Conservation (phyloP, 2,113 vertebrate species). For the Anolis carolinensis region DNA sequence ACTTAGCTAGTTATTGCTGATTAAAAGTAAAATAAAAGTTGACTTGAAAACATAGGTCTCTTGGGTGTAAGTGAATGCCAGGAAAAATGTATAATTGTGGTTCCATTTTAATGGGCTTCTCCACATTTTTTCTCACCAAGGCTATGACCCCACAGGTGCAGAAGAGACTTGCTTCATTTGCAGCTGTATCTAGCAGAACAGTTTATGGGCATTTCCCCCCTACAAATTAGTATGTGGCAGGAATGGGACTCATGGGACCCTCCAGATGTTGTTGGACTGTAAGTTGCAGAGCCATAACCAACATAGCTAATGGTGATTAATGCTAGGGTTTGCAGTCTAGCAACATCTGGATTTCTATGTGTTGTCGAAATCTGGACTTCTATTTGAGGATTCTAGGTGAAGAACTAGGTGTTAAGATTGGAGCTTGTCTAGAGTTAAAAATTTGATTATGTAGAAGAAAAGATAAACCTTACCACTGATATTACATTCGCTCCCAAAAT, state of each 20-base stretch:
- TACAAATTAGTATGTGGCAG: no score
- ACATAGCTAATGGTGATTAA: no score
- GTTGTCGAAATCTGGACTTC: no score
- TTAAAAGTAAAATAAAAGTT: not conserved
- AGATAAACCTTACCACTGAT: not conserved
- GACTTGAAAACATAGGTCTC: conserved; percentile 5
- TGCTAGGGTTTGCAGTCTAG: no score
- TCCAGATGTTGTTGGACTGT: no score
- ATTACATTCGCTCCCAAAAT: not conserved
- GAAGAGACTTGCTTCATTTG: not conserved
- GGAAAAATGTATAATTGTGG: not conserved
- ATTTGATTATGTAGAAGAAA: not conserved
- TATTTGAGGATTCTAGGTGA: no score
- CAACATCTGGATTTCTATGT: no score
- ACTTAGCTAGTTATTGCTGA: no score
- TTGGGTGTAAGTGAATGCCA: not conserved
- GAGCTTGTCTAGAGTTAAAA: not conserved
- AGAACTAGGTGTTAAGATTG: no score
- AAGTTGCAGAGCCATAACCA: no score
- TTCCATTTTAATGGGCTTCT: not conserved
- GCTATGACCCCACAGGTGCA: not conserved
- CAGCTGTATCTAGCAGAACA: not conserved
- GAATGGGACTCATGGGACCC: no score
- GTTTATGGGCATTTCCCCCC: not conserved
- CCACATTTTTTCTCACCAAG: not conserved